Evolutionary conservation across 2,113 vertebrate species (phyloP).

Genomic region (Stictonetta naevosa): DNA sequence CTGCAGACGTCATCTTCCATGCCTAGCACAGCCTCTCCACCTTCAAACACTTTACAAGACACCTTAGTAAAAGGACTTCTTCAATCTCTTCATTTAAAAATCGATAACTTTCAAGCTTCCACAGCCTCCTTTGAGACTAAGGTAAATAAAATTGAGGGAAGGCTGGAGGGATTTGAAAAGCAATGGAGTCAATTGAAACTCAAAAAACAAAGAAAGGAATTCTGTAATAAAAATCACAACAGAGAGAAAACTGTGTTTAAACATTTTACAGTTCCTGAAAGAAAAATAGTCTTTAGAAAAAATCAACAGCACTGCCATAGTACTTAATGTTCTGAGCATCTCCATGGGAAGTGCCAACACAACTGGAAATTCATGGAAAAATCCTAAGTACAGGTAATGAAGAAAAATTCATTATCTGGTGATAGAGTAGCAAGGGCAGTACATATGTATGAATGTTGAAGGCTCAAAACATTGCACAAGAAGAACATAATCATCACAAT

Average conservation of each 20-base stretch:
- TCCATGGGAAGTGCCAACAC: background rate
- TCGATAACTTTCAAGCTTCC: constrained; percentile 59
- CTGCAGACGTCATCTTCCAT: background rate
- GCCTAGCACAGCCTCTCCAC: background rate
- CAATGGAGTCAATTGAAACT: constrained; percentile 51
- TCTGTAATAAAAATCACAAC: constrained; percentile 50
- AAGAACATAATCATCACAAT: background rate
- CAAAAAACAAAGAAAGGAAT: constrained; percentile 59
- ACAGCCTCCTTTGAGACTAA: constrained; percentile 57
- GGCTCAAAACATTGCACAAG: background rate
- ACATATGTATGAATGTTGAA: background rate
- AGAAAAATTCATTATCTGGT: background rate
- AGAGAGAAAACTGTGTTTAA: constrained; percentile 35
- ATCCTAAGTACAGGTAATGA: background rate
- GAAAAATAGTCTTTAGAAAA: background rate
- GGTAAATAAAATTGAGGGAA: constrained; percentile 66
- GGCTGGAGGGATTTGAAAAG: constrained; percentile 56
- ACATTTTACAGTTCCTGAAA: constrained; percentile 13
- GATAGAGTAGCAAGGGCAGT: background rate
- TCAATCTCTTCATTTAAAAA: constrained; percentile 71
- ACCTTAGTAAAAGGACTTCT: constrained; percentile 35
- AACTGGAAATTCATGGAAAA: background rate
- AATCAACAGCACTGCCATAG: background rate
- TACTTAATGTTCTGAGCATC: background rate
- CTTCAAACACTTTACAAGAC: background rate